Evolutionary conservation across 2,888 invertebrate genomes (phyloP).

Genomic region (Sylvicola fuscatus): DNA sequence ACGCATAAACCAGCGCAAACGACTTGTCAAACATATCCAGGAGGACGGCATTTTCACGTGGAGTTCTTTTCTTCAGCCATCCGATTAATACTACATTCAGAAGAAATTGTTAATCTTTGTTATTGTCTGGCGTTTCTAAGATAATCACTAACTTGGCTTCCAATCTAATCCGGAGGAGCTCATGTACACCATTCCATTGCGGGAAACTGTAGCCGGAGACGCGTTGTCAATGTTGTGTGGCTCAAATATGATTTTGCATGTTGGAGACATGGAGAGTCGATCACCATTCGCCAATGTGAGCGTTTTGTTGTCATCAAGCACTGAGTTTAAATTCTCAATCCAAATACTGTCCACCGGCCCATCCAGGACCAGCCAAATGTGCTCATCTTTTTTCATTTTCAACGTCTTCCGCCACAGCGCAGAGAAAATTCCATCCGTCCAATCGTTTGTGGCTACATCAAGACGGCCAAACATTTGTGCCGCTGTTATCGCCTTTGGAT

Average conservation of each 20-base stretch:
- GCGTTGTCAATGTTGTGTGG: constrained; percentile 96
- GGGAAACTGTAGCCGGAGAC: constrained; percentile 88
- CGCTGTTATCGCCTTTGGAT: constrained; percentile 93
- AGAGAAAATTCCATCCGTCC: constrained; percentile 97
- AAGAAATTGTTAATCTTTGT: neutral
- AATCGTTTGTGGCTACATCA: constrained; percentile 94
- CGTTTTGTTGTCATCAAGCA: constrained; percentile 90
- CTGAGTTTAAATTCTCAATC: constrained; percentile 96
- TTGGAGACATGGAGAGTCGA: constrained; percentile 80
- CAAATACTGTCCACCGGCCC: constrained; percentile 96
- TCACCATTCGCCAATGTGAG: constrained; percentile 90
- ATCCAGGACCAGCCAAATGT: constrained; percentile 86
- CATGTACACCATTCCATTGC: constrained; percentile 93
- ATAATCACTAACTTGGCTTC: constrained; percentile 46
- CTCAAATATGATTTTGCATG: constrained; percentile 90
- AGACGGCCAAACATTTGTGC: constrained; percentile 94
- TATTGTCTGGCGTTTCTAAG: neutral
- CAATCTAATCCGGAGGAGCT: constrained; percentile 88
- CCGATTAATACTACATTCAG: constrained; percentile 65
- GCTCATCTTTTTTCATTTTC: constrained; percentile 65
- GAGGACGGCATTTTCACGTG: constrained; percentile 42
- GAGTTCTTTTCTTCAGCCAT: constrained; percentile 52
- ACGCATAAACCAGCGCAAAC: constrained; percentile 51
- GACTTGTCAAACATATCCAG: constrained; percentile 53
- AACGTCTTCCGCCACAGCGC: constrained; percentile 90